Conservation (phyloP, 1,140 invertebrate genomes). For the Archivesica marissinica region DNA sequence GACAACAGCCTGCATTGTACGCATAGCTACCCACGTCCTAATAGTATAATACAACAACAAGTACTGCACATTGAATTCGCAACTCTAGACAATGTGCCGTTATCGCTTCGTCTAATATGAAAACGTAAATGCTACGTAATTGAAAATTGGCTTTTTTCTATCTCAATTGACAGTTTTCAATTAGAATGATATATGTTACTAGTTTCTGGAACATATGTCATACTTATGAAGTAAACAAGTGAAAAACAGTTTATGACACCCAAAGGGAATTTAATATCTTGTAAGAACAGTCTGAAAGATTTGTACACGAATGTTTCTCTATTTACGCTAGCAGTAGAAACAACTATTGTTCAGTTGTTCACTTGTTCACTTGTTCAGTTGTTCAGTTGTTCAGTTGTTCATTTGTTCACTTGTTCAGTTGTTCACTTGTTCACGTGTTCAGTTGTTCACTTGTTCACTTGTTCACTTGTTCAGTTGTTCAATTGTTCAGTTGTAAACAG, state of each 20-base stretch:
- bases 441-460: too few relatives aligned
- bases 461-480: too few relatives aligned
- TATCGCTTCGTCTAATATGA: slow-evolving; percentile 12
- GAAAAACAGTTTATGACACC: slow-evolving; percentile 23
- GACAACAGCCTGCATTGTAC: too few relatives aligned
- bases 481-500: too few relatives aligned
- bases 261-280: slow-evolving; percentile 22
- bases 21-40: too few relatives aligned
- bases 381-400: too few relatives aligned
- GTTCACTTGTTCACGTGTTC: too few relatives aligned
- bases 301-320: slow-evolving; percentile 7
- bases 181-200: slow-evolving; percentile 20
- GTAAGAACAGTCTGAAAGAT: slow-evolving; percentile 15
- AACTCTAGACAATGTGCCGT: slow-evolving; percentile 2
- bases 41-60: too few relatives aligned
- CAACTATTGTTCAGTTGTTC: too few relatives aligned
- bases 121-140: not conserved
- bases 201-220: slow-evolving; percentile 26
- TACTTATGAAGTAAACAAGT: slow-evolving; percentile 22
- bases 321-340: not conserved
- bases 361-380: too few relatives aligned
- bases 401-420: too few relatives aligned
- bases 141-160: slow-evolving; percentile 15
- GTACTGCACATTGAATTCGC: too few relatives aligned
- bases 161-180: slow-evolving; percentile 30